phyloP scores from a whole-genome alignment of 2,888 invertebrate genomes.

The Protonemura montana region DNA sequence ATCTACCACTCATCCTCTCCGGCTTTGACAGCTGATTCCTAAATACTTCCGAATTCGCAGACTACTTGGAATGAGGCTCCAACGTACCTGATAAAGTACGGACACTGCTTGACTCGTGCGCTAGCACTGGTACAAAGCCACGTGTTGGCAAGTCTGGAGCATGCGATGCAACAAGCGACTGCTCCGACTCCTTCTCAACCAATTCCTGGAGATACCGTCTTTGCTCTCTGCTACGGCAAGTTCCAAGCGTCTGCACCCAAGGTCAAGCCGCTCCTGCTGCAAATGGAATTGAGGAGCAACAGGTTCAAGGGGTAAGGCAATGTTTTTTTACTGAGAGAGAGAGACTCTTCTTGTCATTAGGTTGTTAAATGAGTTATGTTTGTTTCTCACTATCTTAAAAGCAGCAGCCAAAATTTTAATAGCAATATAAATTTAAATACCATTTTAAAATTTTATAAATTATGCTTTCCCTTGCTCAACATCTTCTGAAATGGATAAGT shows the following conservation, averaged over 20 bases:
- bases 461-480: no score
- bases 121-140: conserved; percentile 81
- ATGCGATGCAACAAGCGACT: conserved; percentile 79
- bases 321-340: background rate
- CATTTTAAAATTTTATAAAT: no score
- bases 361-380: no score
- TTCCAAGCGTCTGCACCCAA: conserved; percentile 92
- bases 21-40: no score
- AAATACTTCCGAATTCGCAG: conserved; percentile 61
- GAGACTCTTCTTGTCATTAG: no score
- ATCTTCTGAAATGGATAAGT: no score
- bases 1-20: no score
- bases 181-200: conserved; percentile 55
- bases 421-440: no score
- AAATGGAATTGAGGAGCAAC: conserved; percentile 80
- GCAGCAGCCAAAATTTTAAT: no score
- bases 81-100: conserved; percentile 82
- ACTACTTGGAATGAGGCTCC: conserved; percentile 85
- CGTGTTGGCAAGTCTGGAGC: conserved; percentile 77
- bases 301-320: conserved; percentile 74
- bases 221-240: conserved; percentile 91
- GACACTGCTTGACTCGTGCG: conserved; percentile 83
- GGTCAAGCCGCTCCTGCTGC: conserved; percentile 79
- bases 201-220: conserved; percentile 64
- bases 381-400: no score